Base-by-base conservation (phyloP, 2,888 invertebrate genomes). In the Plebejus melissa region DNA sequence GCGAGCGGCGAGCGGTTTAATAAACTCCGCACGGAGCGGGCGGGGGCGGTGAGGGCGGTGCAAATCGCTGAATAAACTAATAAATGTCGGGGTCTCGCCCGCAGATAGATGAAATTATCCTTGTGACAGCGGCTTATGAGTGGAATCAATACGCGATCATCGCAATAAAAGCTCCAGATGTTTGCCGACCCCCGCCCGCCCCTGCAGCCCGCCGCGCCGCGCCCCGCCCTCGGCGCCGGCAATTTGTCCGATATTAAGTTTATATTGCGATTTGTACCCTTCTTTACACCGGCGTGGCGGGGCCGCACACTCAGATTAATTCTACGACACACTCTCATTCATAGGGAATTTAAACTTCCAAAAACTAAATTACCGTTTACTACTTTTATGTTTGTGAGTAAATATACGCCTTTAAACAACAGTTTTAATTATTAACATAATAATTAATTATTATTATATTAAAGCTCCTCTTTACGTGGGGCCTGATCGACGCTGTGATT, bases 261-360 rank as follows among this genome's bases (percentile, higher is more conserved):
- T 91, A 91, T 91, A 88, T 88, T 90, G 89, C 90, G 91, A 91
- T 90, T 90, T 90, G 90, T 90, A 88, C 90, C 90, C 90, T 90
- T 88, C 89, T 89, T 90, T 88, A 89, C 89, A 88, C 86, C 86
- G 86, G 82, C 70, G 78, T 78, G 76, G 79, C 81, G 60, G 76
- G 76, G 76, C 22, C 83, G 84, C 71, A 74, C 78, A 83, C 77
- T 77, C 76, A 46, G n/a, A 32, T 16, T 3, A 9, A 76, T 50
- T 65, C 1, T 69, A n/a, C 1, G n/a, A 28, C 16, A 13, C n/a
- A 28, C 9, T 46, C 11, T 22, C 22, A 46, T 46, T 71, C 9
- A 65, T 32, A 32, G 4, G 22, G 60, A 11, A 60, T 28, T 60
- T 6, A 28, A 60, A 41, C 41, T 22, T 22, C 22, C 46, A 46